A percentile compares a stretch with the other conserved stretches of the same genome.
Conservation (phyloP, 2,888 invertebrate species). For the Adela reaumurella region DNA sequence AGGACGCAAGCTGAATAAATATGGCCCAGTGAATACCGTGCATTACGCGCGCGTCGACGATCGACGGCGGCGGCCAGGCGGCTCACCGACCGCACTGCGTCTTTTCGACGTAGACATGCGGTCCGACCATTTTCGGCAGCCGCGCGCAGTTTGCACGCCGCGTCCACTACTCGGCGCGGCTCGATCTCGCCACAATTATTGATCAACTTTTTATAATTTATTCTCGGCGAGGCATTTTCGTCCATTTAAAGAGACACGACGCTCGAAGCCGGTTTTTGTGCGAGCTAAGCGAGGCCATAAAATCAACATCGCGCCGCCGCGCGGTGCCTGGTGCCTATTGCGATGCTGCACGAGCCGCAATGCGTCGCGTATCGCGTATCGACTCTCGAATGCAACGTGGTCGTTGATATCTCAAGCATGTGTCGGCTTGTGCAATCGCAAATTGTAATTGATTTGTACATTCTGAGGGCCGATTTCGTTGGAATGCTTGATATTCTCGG, state of each 20-base stretch:
- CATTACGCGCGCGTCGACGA: not conserved
- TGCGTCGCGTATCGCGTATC: not conserved
- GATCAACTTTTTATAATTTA: slow-evolving; percentile 37
- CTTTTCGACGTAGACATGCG: not conserved
- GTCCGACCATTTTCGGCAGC: not conserved
- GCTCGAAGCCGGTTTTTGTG: not conserved
- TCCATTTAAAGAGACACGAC: not conserved
- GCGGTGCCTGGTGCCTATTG: not conserved
- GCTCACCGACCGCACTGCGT: not conserved
- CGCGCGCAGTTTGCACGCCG: too few species aligned
- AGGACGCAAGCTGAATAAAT: not conserved
- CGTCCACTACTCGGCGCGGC: too few species aligned
- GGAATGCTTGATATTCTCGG: too few species aligned
- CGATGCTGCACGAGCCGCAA: not conserved
- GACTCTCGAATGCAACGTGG: too few species aligned
- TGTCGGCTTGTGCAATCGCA: not conserved
- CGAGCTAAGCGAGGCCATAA: not conserved
- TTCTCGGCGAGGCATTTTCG: not conserved
- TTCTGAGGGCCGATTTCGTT: not conserved
- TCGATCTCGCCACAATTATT: slow-evolving; percentile 28
- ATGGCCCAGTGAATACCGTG: not conserved
- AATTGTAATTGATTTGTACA: not conserved
- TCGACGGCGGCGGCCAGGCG: too few species aligned
- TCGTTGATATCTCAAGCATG: not conserved
- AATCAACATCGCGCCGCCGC: not conserved